Base-by-base conservation (phyloP, 1,140 invertebrate species). In the Leucophenga varia region DNA sequence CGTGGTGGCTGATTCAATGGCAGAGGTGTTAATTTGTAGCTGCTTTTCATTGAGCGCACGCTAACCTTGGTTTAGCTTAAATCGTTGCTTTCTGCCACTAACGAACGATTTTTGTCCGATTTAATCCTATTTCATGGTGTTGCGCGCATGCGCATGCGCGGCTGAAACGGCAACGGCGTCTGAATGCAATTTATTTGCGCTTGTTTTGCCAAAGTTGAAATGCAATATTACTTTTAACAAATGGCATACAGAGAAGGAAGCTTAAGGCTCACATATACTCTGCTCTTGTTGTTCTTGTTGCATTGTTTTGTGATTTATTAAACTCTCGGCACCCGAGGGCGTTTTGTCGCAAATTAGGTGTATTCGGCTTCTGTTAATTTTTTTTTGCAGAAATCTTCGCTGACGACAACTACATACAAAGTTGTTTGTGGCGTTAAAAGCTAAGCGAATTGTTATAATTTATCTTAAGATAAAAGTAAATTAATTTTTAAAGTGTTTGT, bases 281-380 rank as follows among this genome's bases (percentile, higher is more conserved):
- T n/a, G n/a, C n/a, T n/a, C n/a, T n/a, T n/a, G n/a, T n/a, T n/a
- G n/a, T n/a, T n/a, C n/a, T n/a, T n/a, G n/a, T 25, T 25, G 22
- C 10, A 10, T 10, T 25, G 22, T 25, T 5, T 10, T 25, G 63
- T 67, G 63, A 67, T 67, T 67, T 67, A 67, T 67, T 51, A 47
- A 28, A 49, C 45, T 47, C 21, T 43, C 56, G 50, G 50, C 67
- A 67, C 63, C 63, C 63, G 63, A 63, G 63, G 63, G 63, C 63
- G 63, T 67, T 67, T 67, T 67, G 63, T 67, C 63, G 63, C 63
- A 67, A 67, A 67, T 67, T 67, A 67, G 63, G 63, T 67, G 63
- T 63, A 67, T 67, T 67, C 63, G 63, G 63, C 63, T 67, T 67
- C 64, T 68, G 64, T 68, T 64, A 69, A 68, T 69, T 69, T 68